Conservation (phyloP, 2,113 vertebrate genomes). For the Tricholaema leucomelas region DNA sequence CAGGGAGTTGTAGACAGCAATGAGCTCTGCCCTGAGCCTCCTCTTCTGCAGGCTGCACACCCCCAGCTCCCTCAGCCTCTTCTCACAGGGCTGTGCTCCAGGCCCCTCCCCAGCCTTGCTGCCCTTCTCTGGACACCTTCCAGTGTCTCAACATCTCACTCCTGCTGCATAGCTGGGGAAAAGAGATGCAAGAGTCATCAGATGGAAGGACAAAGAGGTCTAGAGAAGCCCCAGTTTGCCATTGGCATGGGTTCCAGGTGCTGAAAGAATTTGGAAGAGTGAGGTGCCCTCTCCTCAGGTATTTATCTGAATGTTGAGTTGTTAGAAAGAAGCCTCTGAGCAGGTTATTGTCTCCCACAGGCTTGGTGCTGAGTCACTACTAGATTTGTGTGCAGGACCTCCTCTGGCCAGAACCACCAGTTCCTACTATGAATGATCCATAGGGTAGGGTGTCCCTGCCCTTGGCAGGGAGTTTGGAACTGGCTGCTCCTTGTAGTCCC, state of each 20-base stretch:
- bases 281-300: not conserved
- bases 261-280: not conserved
- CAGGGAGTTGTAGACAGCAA: no score
- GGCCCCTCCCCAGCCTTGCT: no score
- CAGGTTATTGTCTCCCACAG: not conserved
- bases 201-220: accelerated
- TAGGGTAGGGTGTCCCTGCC: no score
- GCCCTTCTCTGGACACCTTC: no score
- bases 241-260: accelerated
- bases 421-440: not conserved
- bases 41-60: no score
- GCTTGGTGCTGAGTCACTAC: not conserved
- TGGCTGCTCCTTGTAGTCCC: no score
- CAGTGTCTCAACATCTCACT: no score
- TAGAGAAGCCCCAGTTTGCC: accelerated
- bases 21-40: no score
- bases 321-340: not conserved
- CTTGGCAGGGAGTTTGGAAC: no score
- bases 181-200: not conserved
- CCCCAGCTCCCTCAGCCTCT: no score
- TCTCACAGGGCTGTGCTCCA: no score
- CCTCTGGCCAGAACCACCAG: not conserved
- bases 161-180: not conserved
- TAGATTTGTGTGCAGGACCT: not conserved
- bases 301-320: not conserved